A percentile compares a stretch with the other conserved stretches of the same genome.
phyloP scores from a whole-genome alignment of 2,888 invertebrate genomes.

The Pseudococcus longispinus region DNA sequence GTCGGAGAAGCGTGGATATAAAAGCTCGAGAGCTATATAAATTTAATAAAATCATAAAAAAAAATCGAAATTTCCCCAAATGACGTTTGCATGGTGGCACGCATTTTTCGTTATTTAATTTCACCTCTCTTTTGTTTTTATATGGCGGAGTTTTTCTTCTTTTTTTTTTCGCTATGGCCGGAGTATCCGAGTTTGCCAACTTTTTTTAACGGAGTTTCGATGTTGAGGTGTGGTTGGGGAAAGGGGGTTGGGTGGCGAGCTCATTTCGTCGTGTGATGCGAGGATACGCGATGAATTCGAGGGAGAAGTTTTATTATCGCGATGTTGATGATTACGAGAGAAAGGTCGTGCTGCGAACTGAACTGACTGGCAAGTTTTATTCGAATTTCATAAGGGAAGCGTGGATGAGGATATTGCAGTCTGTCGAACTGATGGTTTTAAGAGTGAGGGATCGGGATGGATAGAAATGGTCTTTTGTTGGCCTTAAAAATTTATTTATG shows the following conservation, averaged over 20 bases:
- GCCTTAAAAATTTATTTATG: too few species aligned
- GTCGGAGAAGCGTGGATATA: neutral
- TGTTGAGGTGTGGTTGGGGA: neutral
- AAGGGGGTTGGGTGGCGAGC: neutral
- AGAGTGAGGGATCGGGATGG: too few species aligned
- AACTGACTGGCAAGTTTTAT: too few species aligned
- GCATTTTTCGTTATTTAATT: slow-evolving; percentile 34
- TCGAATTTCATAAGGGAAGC: too few species aligned
- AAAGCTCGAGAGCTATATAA: slow-evolving; percentile 26
- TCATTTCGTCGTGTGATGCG: neutral
- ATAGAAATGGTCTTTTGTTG: too few species aligned
- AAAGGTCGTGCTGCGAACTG: neutral
- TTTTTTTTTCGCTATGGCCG: neutral
- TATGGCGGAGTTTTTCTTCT: neutral
- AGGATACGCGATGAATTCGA: neutral
- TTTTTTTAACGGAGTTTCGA: slow-evolving; percentile 13
- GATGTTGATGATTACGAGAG: neutral
- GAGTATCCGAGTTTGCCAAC: neutral
- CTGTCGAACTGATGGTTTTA: too few species aligned
- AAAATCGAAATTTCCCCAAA: slow-evolving; percentile 28
- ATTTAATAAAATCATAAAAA: slow-evolving; percentile 30
- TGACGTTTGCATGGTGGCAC: slow-evolving; percentile 30
- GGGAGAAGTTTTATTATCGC: neutral
- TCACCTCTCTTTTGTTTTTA: slow-evolving; percentile 15
- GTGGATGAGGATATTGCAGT: too few species aligned